These are phyloP conservation scores for Otus sunia DNA, from an alignment of 2,113 vertebrate species.

Conservation along the genomic window DNA sequence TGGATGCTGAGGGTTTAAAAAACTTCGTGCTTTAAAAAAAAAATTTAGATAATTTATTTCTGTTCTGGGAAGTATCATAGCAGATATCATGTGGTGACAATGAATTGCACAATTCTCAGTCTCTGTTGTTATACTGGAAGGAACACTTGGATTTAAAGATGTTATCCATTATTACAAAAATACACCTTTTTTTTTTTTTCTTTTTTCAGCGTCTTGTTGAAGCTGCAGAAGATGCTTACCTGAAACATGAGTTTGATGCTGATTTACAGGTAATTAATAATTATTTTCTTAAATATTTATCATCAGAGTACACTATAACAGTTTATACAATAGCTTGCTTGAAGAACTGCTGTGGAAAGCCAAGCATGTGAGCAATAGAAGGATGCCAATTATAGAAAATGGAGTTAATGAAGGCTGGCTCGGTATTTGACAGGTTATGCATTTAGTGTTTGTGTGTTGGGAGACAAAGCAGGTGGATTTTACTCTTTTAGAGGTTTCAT, in stretches of 20 bases:
- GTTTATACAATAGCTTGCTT: background rate
- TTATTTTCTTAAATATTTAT: background rate
- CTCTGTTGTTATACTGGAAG: background rate
- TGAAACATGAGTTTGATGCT: constrained; percentile 94
- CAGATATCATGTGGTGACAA: background rate
- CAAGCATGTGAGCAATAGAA: background rate
- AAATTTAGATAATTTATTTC: background rate
- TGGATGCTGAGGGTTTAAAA: background rate
- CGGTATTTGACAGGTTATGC: background rate
- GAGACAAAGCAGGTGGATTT: background rate
- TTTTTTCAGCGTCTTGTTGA: constrained; percentile 89
- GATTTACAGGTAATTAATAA: constrained; percentile 86
- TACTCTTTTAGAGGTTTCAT: background rate
- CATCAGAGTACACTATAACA: background rate
- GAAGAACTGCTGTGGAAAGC: background rate
- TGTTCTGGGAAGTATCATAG: background rate
- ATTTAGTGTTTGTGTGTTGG: background rate
- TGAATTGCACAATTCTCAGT: background rate
- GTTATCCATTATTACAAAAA: background rate
- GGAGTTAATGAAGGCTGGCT: background rate
- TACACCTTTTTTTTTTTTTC: background rate
- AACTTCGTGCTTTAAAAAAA: background rate
- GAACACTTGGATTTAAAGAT: background rate
- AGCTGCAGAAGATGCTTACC: constrained; percentile 94
- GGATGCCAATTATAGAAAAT: background rate